Evolutionary conservation across 2,797 vertebrate species (phyloP), one percentile per base, ranked within the genome.

Genomic region (Alectoris magna): DNA sequence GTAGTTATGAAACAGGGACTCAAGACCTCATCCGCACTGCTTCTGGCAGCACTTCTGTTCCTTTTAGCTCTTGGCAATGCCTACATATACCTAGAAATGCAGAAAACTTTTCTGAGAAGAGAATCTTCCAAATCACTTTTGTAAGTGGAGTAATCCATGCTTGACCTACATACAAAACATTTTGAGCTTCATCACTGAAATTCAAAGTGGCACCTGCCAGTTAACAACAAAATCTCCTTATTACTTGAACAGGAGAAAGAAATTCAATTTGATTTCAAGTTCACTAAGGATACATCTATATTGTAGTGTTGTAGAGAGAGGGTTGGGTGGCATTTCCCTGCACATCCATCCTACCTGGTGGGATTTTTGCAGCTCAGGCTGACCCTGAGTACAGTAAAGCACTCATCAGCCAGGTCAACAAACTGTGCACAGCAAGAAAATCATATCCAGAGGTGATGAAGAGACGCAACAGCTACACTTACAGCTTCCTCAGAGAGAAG

Each of bases 191-290:
- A 88, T 56, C 48, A 79, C 73, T 73, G 68, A 91, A 93, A 95
- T 94, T 93, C 84, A 77, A 95, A 95, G 88, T 87, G 95, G 74
- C 94, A 96, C 66, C 93, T 94, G 91, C 87, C 94, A 94, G 80
- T 95, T 95, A 91, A 90, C 80, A 84, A 84, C 68, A 90, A 82
- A 96, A 90, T 91, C 80, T 92, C 81, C 71, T 90, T 79, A 88
- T 82, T 87, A 77, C 74, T 93, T 91, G 74, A 87, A 79, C 38
- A 60, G 58, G 34, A 94, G 74, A 95, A 92, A 92, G 68, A 88
- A 79, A 96, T 94, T 64, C 29, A 49, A 26, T 94, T 94, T 95
- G 86, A 96, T 94, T 84, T 91, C 38, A 84, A 38, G 81, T 87
- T 93, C 68, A 53, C 71, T 68, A 34, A 90, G 77, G 84, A 82